A percentile compares a stretch with the other conserved stretches of the same genome.
Evolutionary conservation across 2,888 invertebrate species (phyloP).

Genomic region (Microctonus hyperodae): DNA sequence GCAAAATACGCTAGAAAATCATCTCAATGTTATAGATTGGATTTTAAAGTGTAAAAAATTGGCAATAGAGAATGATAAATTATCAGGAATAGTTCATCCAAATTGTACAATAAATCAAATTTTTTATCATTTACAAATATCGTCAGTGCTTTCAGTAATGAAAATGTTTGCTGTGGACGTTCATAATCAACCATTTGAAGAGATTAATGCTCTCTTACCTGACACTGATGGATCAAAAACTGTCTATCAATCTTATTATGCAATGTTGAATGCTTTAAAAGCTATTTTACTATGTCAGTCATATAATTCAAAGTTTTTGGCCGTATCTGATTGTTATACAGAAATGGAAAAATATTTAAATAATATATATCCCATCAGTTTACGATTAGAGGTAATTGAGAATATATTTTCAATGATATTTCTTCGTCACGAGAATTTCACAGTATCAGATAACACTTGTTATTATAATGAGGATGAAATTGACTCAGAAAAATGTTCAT

Average conservation of each 20-base stretch:
- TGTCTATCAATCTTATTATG: slow-evolving; percentile 49
- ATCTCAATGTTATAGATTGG: slow-evolving; percentile 48
- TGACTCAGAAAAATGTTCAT: slow-evolving; percentile 34
- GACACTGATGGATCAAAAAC: slow-evolving; percentile 38
- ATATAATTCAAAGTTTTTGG: slow-evolving; percentile 38
- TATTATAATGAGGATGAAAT: slow-evolving; percentile 63
- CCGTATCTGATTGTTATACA: slow-evolving; percentile 39
- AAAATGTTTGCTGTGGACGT: slow-evolving; percentile 49
- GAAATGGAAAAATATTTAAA: slow-evolving; percentile 46
- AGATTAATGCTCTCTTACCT: slow-evolving; percentile 46
- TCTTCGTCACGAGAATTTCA: slow-evolving; percentile 70
- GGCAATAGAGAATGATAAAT: slow-evolving; percentile 9
- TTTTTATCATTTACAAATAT: slow-evolving; percentile 45
- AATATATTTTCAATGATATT: slow-evolving; percentile 78
- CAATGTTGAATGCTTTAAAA: slow-evolving; percentile 49
- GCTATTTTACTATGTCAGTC: slow-evolving; percentile 47
- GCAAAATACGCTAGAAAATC: slow-evolving; percentile 40
- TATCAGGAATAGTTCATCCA: slow-evolving; percentile 28
- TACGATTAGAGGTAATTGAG: slow-evolving; percentile 70
- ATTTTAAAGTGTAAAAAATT: slow-evolving; percentile 40
- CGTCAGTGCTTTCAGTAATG: slow-evolving; percentile 47
- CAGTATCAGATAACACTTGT: slow-evolving; percentile 56
- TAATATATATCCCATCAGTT: slow-evolving; percentile 43
- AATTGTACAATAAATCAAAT: slow-evolving; percentile 46
- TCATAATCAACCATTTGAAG: slow-evolving; percentile 45